Base-by-base conservation (phyloP, 2,113 vertebrate species). In the Caranx melampygus region DNA sequence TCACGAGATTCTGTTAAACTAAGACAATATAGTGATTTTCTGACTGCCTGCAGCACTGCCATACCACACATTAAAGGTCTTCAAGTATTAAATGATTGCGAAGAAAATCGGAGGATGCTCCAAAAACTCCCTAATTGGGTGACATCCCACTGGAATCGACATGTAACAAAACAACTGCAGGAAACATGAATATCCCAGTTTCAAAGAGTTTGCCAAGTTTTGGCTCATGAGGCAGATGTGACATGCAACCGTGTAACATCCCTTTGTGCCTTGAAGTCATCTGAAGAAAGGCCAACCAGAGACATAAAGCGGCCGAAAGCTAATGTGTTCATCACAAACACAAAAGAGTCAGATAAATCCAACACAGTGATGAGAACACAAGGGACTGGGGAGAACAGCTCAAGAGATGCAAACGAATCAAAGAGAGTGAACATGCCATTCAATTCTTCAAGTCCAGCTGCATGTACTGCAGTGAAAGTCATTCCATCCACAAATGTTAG, bases 11-110 rank as follows among this genome's bases (percentile, higher is more conserved):
- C 76, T 12, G 5, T 69, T 45, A 86, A 84, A 52, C 20, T 87
- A 26, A 81, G 80, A 78, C 44, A 81, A 40, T 87, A 83, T 4
- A 77, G 71, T 79, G 83, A 88, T 60, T 86, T 88, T 7, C 37
- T 40, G 37, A 40, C 7, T 37, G 37, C 37, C 3, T 40, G 37
- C 37, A 40, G 37, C 37, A 40, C 6, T 40, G 37, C 37, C 37
- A 40, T 40, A 8, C 37, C 37, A 8, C 37, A 40, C 37, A 40
- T 40, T 8, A 40, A 40, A 40, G 37, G 37, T 8, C 37, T 40
- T 7, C 37, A 40, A 8, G 37, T 40, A 8, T 40, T 40, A 40
- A 40, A 40, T 40, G 37, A 40, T 8, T 40, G 40, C 9, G 37
- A 40, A 40, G 40, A 40, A 40, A 40, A 40, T 7, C 37, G 6